Percentiles rank a stretch among this genome's conserved stretches.
phyloP scores from a whole-genome alignment of 2,797 vertebrate species.

The Gadopsis bispinosus region DNA sequence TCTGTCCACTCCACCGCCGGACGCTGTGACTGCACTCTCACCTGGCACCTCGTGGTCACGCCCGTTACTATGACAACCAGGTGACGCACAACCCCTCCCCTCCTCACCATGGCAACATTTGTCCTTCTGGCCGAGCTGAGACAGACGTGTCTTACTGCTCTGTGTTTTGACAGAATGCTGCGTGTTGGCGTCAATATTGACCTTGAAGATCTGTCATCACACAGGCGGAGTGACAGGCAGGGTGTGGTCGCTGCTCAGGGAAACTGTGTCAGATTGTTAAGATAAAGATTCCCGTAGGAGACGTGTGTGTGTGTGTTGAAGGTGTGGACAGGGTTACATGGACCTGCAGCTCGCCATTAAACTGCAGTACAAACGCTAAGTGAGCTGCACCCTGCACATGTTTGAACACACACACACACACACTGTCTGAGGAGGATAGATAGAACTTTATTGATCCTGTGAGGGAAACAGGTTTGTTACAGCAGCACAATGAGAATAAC shows the following conservation, averaged over 20 bases:
- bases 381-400: neutral
- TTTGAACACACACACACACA: slow-evolving; percentile 1
- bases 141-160: neutral
- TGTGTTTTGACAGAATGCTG: slow-evolving; percentile 3
- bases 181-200: slow-evolving; percentile 55
- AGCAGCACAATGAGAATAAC: no score
- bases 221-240: neutral
- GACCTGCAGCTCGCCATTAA: neutral
- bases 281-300: slow-evolving; percentile 17
- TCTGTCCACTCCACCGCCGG: neutral
- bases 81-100: neutral
- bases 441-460: no score
- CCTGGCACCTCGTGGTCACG: neutral
- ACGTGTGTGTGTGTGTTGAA: slow-evolving; percentile 25
- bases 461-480: no score
- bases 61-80: slow-evolving; percentile 5
- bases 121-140: neutral
- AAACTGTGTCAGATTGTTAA: slow-evolving; percentile 23
- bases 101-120: slow-evolving; percentile 5
- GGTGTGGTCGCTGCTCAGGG: slow-evolving; percentile 37
- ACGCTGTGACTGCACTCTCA: neutral
- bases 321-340: slow-evolving; percentile 24
- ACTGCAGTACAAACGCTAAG: neutral
- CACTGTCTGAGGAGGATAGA: no score
- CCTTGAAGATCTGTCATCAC: slow-evolving; percentile 14